Conservation (phyloP, 2,888 invertebrate genomes). For the Synanthedon myopaeformis region DNA sequence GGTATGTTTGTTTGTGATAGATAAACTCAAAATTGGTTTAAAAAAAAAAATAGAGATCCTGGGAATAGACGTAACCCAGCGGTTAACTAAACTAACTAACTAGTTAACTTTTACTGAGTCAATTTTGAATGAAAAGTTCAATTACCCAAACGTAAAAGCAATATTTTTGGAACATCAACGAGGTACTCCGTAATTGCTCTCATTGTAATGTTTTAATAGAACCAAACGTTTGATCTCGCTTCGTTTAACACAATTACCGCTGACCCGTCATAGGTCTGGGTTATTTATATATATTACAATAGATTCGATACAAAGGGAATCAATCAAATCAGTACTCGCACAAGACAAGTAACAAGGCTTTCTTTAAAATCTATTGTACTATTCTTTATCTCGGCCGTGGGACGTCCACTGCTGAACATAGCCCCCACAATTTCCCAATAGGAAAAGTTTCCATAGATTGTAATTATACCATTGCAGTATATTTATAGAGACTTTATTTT, state of each 20-base stretch:
- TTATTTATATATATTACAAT: conserved; percentile 1
- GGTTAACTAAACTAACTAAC: no score
- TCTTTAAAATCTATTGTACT: conserved; percentile 2
- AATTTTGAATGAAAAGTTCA: background rate
- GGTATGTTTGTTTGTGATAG: no score
- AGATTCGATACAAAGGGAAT: conserved; percentile 3
- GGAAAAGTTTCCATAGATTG: no score
- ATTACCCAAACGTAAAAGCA: conserved; percentile 13
- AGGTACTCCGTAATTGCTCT: conserved; percentile 11
- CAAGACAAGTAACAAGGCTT: background rate
- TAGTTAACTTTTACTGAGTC: no score
- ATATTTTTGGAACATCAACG: conserved; percentile 8
- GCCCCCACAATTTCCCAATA: no score
- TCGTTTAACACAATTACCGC: conserved; percentile 18
- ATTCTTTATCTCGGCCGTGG: no score
- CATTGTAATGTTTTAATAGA: conserved; percentile 13
- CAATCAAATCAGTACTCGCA: conserved; percentile 1
- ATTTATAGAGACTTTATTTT: no score
- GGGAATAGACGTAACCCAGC: no score
- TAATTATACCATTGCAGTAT: no score
- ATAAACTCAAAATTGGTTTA: no score
- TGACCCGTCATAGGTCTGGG: conserved; percentile 6
- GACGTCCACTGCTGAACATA: no score
- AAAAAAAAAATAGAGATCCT: no score
- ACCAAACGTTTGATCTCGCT: conserved; percentile 11